Conservation (phyloP, 2,113 vertebrate species). For the Pavo muticus region DNA sequence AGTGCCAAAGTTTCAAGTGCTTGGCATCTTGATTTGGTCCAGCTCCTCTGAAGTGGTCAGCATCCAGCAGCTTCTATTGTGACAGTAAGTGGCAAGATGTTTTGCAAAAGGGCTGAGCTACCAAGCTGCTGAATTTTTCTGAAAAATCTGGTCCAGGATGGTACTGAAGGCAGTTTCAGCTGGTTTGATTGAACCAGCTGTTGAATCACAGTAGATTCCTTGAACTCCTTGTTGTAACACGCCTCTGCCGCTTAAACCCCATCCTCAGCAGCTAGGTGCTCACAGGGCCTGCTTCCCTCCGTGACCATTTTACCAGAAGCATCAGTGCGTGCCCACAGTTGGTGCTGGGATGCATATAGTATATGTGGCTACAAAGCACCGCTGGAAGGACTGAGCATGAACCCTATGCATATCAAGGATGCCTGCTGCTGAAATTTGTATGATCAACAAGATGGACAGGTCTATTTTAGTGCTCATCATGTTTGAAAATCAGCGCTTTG, state of each 20-base stretch:
- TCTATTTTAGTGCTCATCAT: not conserved
- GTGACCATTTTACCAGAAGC: not conserved
- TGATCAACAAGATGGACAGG: not conserved
- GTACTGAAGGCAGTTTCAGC: constrained; percentile 65
- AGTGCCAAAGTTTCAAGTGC: constrained; percentile 66
- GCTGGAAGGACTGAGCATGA: not conserved
- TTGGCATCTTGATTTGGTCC: constrained; percentile 64
- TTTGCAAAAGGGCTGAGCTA: constrained; percentile 69
- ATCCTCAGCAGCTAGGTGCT: not conserved
- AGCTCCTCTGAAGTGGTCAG: constrained; percentile 73
- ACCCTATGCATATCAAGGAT: not conserved
- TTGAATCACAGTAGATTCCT: constrained; percentile 31
- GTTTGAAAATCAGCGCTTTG: not conserved
- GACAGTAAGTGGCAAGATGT: constrained; percentile 70
- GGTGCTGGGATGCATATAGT: not conserved
- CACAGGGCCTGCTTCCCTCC: not conserved
- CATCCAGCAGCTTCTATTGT: constrained; percentile 72
- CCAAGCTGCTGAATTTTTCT: constrained; percentile 63
- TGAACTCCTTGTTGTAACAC: constrained; percentile 10
- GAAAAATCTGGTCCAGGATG: constrained; percentile 73
- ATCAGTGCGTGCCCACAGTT: not conserved
- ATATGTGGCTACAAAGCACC: not conserved
- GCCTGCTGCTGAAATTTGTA: not conserved
- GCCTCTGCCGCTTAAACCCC: accelerated
- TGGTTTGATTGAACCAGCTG: constrained; percentile 61